phyloP scores from a whole-genome alignment of 2,113 vertebrate species.

The Hemicordylus capensis region DNA sequence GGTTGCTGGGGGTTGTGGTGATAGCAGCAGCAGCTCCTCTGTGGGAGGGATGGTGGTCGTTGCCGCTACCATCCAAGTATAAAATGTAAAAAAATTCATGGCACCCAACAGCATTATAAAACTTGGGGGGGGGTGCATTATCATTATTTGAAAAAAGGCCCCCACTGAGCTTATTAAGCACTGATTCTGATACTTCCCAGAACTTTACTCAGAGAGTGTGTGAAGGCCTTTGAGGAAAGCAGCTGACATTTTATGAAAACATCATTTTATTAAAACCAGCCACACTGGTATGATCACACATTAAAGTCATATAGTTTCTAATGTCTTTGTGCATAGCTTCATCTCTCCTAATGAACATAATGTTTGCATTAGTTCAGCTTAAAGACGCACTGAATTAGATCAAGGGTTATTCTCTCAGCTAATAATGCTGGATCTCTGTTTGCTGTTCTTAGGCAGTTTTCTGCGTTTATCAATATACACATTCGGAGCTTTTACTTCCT shows the following conservation, averaged over 20 bases:
- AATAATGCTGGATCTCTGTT: not conserved
- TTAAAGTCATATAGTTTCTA: slow-evolving; percentile 40
- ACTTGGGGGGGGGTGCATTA: no score
- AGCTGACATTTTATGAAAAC: slow-evolving; percentile 18
- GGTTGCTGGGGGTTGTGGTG: no score
- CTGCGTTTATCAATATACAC: not conserved
- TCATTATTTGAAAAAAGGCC: no score
- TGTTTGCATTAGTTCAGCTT: slow-evolving; percentile 13
- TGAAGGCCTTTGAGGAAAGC: slow-evolving; percentile 42
- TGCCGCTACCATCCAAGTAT: no score
- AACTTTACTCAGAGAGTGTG: slow-evolving; percentile 9
- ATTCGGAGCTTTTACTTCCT: not conserved
- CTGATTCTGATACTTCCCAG: no score
- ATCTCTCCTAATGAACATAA: slow-evolving; percentile 24
- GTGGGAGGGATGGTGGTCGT: no score
- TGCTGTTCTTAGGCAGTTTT: not conserved
- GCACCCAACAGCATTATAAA: no score
- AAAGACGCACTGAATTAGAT: slow-evolving; percentile 21
- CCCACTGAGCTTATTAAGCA: no score
- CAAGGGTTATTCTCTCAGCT: not conserved
- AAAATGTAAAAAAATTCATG: no score
- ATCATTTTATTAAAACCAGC: slow-evolving; percentile 37
- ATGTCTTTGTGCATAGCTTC: slow-evolving; percentile 30
- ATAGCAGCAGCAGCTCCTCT: no score
- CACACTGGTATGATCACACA: slow-evolving; percentile 25